These are phyloP conservation scores for Torymus texanus DNA, from an alignment of 2,888 invertebrate species.

Conservation along the genomic window DNA sequence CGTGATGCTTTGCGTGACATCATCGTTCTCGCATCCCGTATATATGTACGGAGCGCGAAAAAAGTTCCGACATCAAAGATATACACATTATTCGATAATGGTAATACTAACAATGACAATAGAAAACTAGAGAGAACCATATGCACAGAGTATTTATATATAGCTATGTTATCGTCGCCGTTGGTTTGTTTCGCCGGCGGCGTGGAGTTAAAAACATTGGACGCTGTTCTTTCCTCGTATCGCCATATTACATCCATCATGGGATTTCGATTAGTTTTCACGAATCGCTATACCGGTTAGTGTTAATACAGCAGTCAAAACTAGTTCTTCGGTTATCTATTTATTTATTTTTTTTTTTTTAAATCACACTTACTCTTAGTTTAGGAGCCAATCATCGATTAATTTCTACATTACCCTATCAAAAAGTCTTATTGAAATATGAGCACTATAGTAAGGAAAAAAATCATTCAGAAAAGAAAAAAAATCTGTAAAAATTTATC, in stretches of 20 bases:
- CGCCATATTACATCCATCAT: background rate
- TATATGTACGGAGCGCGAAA: slow-evolving; percentile 9
- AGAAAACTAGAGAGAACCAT: slow-evolving; percentile 56
- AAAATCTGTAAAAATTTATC: too few relatives aligned
- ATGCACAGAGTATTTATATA: slow-evolving; percentile 58
- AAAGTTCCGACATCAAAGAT: slow-evolving; percentile 37
- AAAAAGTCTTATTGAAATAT: too few relatives aligned
- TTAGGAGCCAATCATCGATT: background rate
- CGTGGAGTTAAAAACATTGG: slow-evolving; percentile 28
- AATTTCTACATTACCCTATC: too few relatives aligned
- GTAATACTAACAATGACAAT: slow-evolving; percentile 54
- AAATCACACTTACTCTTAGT: slow-evolving; percentile 7
- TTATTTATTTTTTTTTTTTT: too few relatives aligned
- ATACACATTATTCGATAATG: slow-evolving; percentile 40
- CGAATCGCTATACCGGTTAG: background rate
- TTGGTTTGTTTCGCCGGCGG: slow-evolving; percentile 3
- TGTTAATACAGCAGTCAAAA: too few relatives aligned
- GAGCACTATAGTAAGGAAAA: too few relatives aligned
- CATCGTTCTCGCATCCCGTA: slow-evolving; percentile 11
- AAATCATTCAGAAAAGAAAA: too few relatives aligned
- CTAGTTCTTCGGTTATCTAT: background rate
- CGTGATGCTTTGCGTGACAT: slow-evolving; percentile 1
- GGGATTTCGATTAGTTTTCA: background rate
- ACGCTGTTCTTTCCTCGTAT: slow-evolving; percentile 11
- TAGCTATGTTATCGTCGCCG: slow-evolving; percentile 31